These are phyloP conservation scores for Drosophila tripunctata DNA, from an alignment of 2,888 invertebrate species.

Conservation along the genomic window DNA sequence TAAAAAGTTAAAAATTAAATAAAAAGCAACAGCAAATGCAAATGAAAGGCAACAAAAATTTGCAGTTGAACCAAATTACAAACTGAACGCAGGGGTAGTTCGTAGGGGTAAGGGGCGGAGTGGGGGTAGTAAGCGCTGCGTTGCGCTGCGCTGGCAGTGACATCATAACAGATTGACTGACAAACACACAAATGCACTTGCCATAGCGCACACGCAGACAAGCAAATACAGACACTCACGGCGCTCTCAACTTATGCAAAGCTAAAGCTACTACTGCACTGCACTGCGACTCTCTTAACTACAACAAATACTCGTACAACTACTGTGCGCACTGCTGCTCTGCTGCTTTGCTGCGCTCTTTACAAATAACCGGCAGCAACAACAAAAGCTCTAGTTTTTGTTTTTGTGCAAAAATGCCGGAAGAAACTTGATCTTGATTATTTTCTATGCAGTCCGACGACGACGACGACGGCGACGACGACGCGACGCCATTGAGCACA, in stretches of 20 bases:
- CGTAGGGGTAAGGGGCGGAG: neutral
- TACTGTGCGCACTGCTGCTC: slow-evolving; percentile 9
- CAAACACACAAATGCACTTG: slow-evolving; percentile 68
- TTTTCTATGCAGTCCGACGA: slow-evolving; percentile 56
- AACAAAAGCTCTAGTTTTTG: slow-evolving; percentile 66
- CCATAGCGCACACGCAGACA: slow-evolving; percentile 35
- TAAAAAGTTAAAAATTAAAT: neutral
- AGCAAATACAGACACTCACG: slow-evolving; percentile 8
- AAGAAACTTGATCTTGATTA: slow-evolving; percentile 82
- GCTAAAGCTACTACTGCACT: slow-evolving; percentile 42
- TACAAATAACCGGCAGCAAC: slow-evolving; percentile 9
- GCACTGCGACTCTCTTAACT: slow-evolving; percentile 37
- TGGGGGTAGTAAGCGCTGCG: neutral
- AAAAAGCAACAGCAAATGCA: neutral
- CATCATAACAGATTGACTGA: slow-evolving; percentile 66
- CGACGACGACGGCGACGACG: too few species aligned
- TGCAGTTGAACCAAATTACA: slow-evolving; percentile 6
- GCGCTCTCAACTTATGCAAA: slow-evolving; percentile 40
- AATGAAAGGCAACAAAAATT: slow-evolving; percentile 14
- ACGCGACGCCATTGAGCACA: slow-evolving; percentile 42
- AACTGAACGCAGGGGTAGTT: slow-evolving; percentile 7
- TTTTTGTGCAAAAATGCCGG: slow-evolving; percentile 73
- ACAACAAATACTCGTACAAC: too few species aligned
- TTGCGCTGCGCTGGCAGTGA: slow-evolving; percentile 50
- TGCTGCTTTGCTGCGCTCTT: slow-evolving; percentile 42